Conservation (phyloP, 2,888 invertebrate genomes). For the Noctua pronuba region DNA sequence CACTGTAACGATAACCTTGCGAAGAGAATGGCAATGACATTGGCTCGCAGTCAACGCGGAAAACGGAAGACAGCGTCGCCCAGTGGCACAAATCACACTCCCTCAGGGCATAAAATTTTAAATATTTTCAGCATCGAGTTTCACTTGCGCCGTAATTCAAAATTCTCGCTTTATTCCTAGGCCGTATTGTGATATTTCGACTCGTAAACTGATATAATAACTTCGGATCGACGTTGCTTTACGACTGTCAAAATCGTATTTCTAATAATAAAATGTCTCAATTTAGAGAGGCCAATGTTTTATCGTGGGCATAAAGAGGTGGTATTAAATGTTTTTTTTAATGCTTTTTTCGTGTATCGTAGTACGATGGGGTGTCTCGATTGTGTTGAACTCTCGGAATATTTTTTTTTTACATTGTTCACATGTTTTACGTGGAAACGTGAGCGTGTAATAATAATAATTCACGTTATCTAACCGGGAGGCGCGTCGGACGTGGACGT, state of each 20-base stretch:
- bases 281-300: slow-evolving; percentile 87
- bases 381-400: slow-evolving; percentile 65
- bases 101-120: slow-evolving; percentile 58
- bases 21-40: slow-evolving; percentile 87
- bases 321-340: slow-evolving; percentile 81
- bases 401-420: slow-evolving; percentile 56
- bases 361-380: slow-evolving; percentile 77
- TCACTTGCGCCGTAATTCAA: slow-evolving; percentile 60
- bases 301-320: slow-evolving; percentile 84
- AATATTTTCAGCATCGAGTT: slow-evolving; percentile 61
- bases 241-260: slow-evolving; percentile 89
- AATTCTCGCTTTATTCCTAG: slow-evolving; percentile 70
- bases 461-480: slow-evolving; percentile 80
- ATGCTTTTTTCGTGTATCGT: slow-evolving; percentile 80
- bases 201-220: slow-evolving; percentile 88
- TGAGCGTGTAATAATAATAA: slow-evolving; percentile 78
- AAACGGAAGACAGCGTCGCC: slow-evolving; percentile 78
- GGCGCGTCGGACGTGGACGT: slow-evolving; percentile 73
- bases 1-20: slow-evolving; percentile 78
- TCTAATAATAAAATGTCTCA: slow-evolving; percentile 90
- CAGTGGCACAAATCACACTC: slow-evolving; percentile 69
- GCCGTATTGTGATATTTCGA: slow-evolving; percentile 82
- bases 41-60: slow-evolving; percentile 82
- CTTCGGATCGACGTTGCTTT: slow-evolving; percentile 83
- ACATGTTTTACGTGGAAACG: slow-evolving; percentile 73